phyloP scores from a whole-genome alignment of 2,888 invertebrate species.

The Chelonus formosanus region DNA sequence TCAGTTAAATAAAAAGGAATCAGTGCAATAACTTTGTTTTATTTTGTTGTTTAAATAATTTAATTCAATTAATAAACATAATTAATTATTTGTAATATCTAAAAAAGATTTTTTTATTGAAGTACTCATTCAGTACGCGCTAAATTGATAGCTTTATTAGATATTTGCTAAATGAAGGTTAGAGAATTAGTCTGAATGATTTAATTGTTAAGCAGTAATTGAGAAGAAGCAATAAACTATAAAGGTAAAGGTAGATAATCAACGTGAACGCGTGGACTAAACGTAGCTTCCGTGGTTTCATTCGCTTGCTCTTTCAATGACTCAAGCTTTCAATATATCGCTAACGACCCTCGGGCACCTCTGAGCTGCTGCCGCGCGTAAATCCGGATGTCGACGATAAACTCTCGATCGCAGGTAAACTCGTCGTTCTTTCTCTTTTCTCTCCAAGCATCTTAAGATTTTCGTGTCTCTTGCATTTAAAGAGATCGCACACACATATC shows the following conservation, averaged over 20 bases:
- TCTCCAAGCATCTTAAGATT: constrained; percentile 19
- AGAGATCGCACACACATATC: too few relatives aligned
- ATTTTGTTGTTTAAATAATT: too few relatives aligned
- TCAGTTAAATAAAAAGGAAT: too few relatives aligned
- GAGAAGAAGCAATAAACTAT: neutral
- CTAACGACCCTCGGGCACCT: constrained; percentile 21
- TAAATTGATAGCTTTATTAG: too few relatives aligned
- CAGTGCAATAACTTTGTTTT: too few relatives aligned
- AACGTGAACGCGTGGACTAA: constrained; percentile 2
- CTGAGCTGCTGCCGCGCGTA: constrained; percentile 31
- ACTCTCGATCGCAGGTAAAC: constrained; percentile 26
- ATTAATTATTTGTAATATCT: too few relatives aligned
- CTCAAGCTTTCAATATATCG: constrained; percentile 20
- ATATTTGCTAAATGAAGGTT: too few relatives aligned
- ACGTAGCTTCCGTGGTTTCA: neutral
- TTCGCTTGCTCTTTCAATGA: constrained; percentile 4
- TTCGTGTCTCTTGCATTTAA: neutral
- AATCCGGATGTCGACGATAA: constrained; percentile 29
- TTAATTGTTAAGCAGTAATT: neutral
- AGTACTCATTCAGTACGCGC: too few relatives aligned
- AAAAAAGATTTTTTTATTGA: too few relatives aligned
- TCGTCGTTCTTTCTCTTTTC: constrained; percentile 5
- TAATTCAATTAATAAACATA: too few relatives aligned
- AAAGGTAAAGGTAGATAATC: neutral
- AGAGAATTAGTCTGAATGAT: too few relatives aligned